Percentiles rank a stretch among this genome's conserved stretches.
phyloP scores from a whole-genome alignment of 2,797 vertebrate genomes.

The Anableps anableps region DNA sequence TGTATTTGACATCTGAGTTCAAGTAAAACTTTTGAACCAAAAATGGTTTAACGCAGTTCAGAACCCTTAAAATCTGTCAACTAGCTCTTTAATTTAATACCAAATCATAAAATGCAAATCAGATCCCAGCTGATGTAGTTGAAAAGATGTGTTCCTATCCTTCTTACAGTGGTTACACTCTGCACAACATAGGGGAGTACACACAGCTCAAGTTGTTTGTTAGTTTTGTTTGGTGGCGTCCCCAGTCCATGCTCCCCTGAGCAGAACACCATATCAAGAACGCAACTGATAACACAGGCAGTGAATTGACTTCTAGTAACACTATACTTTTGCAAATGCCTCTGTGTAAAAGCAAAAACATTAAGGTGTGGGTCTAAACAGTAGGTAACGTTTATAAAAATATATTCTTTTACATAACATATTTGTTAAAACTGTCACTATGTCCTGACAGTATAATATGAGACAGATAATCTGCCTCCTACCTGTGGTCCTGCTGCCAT shows the following conservation, averaged over 20 bases:
- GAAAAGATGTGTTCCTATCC: background rate
- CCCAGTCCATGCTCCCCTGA: background rate
- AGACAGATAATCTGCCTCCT: too few relatives aligned
- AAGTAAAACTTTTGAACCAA: background rate
- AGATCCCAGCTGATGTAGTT: background rate
- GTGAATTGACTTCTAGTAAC: background rate
- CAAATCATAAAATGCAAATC: background rate
- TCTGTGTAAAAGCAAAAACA: background rate
- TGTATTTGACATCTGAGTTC: background rate
- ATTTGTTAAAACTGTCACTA: too few relatives aligned
- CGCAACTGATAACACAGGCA: background rate
- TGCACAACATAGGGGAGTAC: background rate
- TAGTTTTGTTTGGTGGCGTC: background rate
- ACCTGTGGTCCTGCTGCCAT: too few relatives aligned
- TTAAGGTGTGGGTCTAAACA: background rate
- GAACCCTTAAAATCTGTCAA: background rate
- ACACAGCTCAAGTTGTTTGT: background rate
- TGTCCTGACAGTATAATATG: too few relatives aligned
- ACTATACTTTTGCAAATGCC: background rate
- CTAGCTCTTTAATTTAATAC: background rate
- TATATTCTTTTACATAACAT: too few relatives aligned
- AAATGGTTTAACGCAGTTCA: background rate
- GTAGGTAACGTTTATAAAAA: too few relatives aligned
- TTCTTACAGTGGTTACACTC: background rate
- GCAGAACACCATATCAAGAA: background rate